Evolutionary conservation across 2,888 invertebrate genomes (phyloP), one percentile per base, ranked within the genome.

Genomic region (Exocentrus adspersus): DNA sequence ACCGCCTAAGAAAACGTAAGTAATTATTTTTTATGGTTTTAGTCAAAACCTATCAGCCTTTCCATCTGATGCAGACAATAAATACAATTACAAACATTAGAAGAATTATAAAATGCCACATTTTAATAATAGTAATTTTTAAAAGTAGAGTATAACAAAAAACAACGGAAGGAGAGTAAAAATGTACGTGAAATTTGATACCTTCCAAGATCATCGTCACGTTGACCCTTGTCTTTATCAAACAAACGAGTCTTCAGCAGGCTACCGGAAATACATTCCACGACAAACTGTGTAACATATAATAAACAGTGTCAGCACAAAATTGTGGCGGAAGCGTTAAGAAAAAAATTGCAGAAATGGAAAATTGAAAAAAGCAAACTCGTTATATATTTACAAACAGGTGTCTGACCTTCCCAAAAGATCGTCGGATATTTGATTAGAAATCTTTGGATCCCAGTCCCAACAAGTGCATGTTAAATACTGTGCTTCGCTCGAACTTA

Each of bases 151-250:
- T 32, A 24, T 28, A 50, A 32, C 51, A 51, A 51, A 20, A 17
- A 41, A 16, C 43, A 53, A 43, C 14, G 16, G n/a, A 57, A 57
- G 10, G 24, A 16, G 32, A 37, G 14, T 51, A 51, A n/a, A n/a
- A 21, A 21, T 2, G 14, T 10, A 32, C 32, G 32, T 41, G 56
- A 58, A 45, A 50, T 70, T 63, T 57, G 69, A 69, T 81, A 82
- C 94, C 95, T 94, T 88, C 97, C 97, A 78, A 97, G 90, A 78
- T 90, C 90, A 85, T 97, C 97, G 86, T 97, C 97, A 86, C 97
- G 89, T 81, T 91, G 92, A 75, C 93, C 90, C 79, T 92, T 91
- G 87, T 97, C 97, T 89, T 95, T 93, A 89, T 97, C 96, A 88
- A 87, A 94, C 77, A 96, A 89, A 81, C 85, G 86, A 80, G 93